phyloP scores from a whole-genome alignment of 2,113 vertebrate genomes.

The Apodemus sylvaticus region DNA sequence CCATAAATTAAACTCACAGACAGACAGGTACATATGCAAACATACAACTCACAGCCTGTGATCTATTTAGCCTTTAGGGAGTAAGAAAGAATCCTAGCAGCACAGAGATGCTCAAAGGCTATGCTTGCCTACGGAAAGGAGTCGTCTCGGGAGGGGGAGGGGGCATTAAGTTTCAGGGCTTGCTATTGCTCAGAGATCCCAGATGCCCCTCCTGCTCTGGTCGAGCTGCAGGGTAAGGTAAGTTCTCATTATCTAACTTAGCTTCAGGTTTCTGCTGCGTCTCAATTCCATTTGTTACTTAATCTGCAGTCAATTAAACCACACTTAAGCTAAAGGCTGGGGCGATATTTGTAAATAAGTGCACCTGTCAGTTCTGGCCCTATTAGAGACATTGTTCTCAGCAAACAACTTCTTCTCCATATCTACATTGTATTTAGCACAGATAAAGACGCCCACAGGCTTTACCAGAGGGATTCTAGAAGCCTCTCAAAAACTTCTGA shows the following conservation, averaged over 20 bases:
- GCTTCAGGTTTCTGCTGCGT: slow-evolving; percentile 73
- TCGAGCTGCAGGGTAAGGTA: slow-evolving; percentile 60
- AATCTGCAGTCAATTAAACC: slow-evolving; percentile 68
- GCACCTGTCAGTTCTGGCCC: slow-evolving; percentile 33
- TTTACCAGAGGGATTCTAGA: background rate
- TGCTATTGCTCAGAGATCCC: slow-evolving; percentile 58
- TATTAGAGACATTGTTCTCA: slow-evolving; percentile 50
- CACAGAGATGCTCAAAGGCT: background rate
- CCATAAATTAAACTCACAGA: background rate
- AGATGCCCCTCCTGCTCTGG: slow-evolving; percentile 56
- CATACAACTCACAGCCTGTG: background rate
- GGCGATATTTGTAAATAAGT: slow-evolving; percentile 53
- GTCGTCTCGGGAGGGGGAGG: background rate
- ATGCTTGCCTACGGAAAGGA: background rate
- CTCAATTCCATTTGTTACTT: slow-evolving; percentile 73
- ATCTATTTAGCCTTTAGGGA: background rate
- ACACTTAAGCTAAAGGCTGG: slow-evolving; percentile 44
- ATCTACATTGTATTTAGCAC: slow-evolving; percentile 17
- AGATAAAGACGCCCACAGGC: background rate
- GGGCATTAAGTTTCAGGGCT: slow-evolving; percentile 59
- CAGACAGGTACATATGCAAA: background rate
- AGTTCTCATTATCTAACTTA: slow-evolving; percentile 66
- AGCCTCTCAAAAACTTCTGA: background rate
- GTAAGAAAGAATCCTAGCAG: background rate
- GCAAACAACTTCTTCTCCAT: slow-evolving; percentile 21